phyloP scores from a whole-genome alignment of 2,888 invertebrate genomes.

The Iphiclides podalirius region DNA sequence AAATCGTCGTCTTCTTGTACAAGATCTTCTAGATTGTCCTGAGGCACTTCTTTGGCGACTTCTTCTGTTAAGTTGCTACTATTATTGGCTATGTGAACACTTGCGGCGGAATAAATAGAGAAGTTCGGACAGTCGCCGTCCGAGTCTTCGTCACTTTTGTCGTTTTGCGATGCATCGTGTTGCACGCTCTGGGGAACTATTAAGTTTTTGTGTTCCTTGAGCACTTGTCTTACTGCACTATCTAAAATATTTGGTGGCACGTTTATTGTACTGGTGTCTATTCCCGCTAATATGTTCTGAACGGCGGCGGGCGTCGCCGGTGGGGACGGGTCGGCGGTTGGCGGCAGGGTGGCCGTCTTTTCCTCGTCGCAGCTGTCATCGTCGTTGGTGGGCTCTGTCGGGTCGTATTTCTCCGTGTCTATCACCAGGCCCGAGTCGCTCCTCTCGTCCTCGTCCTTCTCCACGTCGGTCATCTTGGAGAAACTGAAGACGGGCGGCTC shows the following conservation, averaged over 20 bases:
- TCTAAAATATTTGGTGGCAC: constrained; percentile 52
- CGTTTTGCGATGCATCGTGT: constrained; percentile 32
- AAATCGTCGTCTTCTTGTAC: constrained; percentile 49
- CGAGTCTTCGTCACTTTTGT: constrained; percentile 67
- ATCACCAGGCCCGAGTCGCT: constrained; percentile 81
- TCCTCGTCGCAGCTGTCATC: constrained; percentile 54
- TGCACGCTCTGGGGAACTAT: constrained; percentile 35
- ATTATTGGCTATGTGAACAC: constrained; percentile 85
- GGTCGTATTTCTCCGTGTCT: constrained; percentile 80
- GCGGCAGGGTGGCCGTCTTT: constrained; percentile 9
- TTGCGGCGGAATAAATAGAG: constrained; percentile 90
- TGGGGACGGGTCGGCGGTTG: constrained; percentile 19
- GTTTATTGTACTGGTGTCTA: constrained; percentile 39
- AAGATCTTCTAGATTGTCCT: constrained; percentile 41
- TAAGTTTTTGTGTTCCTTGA: constrained; percentile 58
- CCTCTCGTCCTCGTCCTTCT: constrained; percentile 72
- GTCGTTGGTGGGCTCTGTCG: constrained; percentile 74
- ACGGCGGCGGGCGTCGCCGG: constrained; percentile 24
- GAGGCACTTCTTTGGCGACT: constrained; percentile 26
- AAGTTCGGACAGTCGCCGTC: constrained; percentile 91
- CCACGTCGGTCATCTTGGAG: constrained; percentile 51
- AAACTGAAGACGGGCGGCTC: constrained; percentile 60
- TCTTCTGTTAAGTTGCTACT: constrained; percentile 33
- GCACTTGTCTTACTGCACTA: constrained; percentile 58
- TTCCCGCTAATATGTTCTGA: constrained; percentile 42